Base-by-base conservation (phyloP, 2,113 vertebrate species). In the Strix uralensis region DNA sequence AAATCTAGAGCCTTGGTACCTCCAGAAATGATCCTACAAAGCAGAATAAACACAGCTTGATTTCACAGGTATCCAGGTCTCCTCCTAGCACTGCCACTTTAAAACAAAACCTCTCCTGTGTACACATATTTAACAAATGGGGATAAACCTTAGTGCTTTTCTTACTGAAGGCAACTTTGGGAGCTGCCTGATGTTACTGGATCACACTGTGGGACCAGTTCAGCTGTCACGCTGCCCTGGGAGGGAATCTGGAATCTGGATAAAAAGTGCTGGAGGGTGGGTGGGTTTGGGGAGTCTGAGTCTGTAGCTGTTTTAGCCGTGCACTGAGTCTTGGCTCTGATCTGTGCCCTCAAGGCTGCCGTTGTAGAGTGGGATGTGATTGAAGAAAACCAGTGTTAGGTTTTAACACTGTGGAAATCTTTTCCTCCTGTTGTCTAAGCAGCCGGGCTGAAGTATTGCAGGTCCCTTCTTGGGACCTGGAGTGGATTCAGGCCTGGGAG, bases 221-320 rank as follows among this genome's bases (percentile, higher is more conserved):
- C n/a, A 58, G 74, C 36, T 3, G 0, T 20, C 3, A 6, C 0
- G 0, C 18, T 78, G 66, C 27, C 22, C 49, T 27, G 15, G 80
- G 51, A 86, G 58, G 62, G 65, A 15, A 55, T 17, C 13, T 2
- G 18, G 51, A n/a, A 19, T 20, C 17, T 15, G 26, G 19, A 5
- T 34, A 51, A 63, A 63, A 30, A 27, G 13, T 25, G 17, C 14
- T 4, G 18, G 75, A 73, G 46, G 44, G 22, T 36, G 25, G n/a
- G 13, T 61, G 66, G 63, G 47, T 23, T 12, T 6, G 4, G 30
- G 40, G 21, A 36, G 30, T 38, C 36, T 19, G 70, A n/a, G 9
- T 16, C 73, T 81, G 59, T 58, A 30, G 58, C 49, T 84, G 30
- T 46, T 93, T 71, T 10, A 70, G 55, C 66, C 5, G 0, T 26